Conservation (phyloP, 2,888 invertebrate species). For the Anarsia innoxiella region DNA sequence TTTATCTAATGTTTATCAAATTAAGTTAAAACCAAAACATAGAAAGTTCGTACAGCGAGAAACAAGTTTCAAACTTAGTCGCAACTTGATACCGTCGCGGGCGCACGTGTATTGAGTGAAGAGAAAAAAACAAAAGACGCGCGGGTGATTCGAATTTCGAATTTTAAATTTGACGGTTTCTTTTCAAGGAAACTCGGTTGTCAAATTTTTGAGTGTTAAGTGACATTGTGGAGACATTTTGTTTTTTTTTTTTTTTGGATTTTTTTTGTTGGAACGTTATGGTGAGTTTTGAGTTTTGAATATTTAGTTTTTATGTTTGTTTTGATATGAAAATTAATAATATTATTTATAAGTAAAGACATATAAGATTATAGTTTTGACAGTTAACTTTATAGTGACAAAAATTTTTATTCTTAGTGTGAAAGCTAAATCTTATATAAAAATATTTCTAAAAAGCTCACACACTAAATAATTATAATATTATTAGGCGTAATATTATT, state of each 20-base stretch:
- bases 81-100: conserved; percentile 23
- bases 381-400: no score
- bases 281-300: conserved; percentile 6
- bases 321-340: not conserved
- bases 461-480: no score
- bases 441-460: no score
- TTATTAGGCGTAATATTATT: no score
- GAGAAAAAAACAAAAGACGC: conserved; percentile 5
- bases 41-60: conserved; percentile 8
- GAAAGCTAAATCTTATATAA: no score
- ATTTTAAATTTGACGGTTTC: conserved; percentile 47
- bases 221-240: conserved; percentile 26
- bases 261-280: conserved; percentile 13
- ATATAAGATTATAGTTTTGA: no score
- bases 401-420: no score
- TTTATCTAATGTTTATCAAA: no score
- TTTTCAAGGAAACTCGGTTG: conserved; percentile 40
- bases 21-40: conserved; percentile 3
- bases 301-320: no score
- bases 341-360: no score
- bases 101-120: conserved; percentile 21
- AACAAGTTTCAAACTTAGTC: conserved; percentile 23
- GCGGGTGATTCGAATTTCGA: conserved; percentile 8
- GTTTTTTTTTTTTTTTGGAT: conserved; percentile 21
- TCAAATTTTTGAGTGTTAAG: conserved; percentile 39